These are phyloP conservation scores for Synanceia verrucosa DNA, from an alignment of 2,797 vertebrate genomes.

Conservation along the genomic window DNA sequence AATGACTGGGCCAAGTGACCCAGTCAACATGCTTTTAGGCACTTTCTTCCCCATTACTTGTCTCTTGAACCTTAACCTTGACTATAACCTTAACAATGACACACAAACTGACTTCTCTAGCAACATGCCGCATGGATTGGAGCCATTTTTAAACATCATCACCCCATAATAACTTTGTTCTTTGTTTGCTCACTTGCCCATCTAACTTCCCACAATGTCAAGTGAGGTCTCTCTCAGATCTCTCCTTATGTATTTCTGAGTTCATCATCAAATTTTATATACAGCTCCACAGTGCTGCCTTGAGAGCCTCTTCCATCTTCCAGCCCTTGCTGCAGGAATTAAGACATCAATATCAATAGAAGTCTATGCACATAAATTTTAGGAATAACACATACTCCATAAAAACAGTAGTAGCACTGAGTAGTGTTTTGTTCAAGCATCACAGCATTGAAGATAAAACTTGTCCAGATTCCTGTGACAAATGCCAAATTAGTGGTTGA, in stretches of 20 bases:
- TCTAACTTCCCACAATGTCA: not conserved
- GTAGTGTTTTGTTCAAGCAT: constrained; percentile 10
- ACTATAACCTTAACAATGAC: constrained; percentile 11
- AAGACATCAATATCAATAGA: constrained; percentile 21
- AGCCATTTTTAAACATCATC: constrained; percentile 8
- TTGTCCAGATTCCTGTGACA: constrained; percentile 6
- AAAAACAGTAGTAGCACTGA: constrained; percentile 7
- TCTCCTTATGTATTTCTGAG: not conserved
- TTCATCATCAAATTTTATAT: constrained; percentile 5
- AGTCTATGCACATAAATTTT: not conserved
- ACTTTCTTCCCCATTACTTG: constrained; percentile 34
- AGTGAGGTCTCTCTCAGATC: not conserved
- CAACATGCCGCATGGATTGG: not conserved
- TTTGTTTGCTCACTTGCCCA: not conserved
- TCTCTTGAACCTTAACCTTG: constrained; percentile 39
- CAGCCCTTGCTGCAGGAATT: constrained; percentile 2
- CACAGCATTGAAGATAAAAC: not conserved
- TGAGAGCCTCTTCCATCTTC: constrained; percentile 17
- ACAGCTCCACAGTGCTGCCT: not conserved
- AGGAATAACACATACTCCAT: constrained; percentile 1
- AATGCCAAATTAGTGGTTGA: constrained; percentile 18
- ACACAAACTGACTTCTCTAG: constrained; percentile 25
- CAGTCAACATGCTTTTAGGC: constrained; percentile 32
- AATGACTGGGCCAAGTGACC: constrained; percentile 18
- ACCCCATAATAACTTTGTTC: not conserved